These are phyloP conservation scores for Machimus atricapillus DNA, from an alignment of 2,888 invertebrate genomes.

Conservation along the genomic window DNA sequence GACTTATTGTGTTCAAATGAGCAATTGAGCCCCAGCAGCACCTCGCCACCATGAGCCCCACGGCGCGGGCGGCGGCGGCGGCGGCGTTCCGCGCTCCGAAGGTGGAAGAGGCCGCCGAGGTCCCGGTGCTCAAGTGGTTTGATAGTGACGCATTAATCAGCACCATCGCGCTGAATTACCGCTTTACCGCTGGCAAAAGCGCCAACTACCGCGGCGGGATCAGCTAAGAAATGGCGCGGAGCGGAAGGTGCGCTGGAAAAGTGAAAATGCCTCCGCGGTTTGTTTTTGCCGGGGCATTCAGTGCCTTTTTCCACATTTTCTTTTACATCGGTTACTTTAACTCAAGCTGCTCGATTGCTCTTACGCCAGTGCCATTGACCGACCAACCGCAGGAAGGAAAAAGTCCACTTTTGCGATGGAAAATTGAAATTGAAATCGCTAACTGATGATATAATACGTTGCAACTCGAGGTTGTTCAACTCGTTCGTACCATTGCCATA, in stretches of 20 bases:
- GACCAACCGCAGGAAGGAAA: constrained; percentile 37
- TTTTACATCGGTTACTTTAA: constrained; percentile 11
- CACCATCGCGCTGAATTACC: constrained; percentile 29
- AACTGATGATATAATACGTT: constrained; percentile 22
- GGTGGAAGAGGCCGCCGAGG: neutral
- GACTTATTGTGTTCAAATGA: constrained; percentile 33
- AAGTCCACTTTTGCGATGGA: neutral
- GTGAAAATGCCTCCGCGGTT: constrained; percentile 26
- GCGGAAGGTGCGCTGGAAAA: constrained; percentile 21
- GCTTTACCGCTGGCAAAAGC: constrained; percentile 35
- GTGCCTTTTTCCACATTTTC: constrained; percentile 15
- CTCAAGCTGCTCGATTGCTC: neutral
- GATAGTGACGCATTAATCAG: constrained; percentile 35
- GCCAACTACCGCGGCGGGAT: neutral
- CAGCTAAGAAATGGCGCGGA: neutral
- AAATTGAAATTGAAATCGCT: constrained; percentile 26
- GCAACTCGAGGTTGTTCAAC: neutral
- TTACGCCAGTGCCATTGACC: constrained; percentile 36
- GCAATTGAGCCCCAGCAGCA: neutral
- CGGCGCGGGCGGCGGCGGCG: neutral
- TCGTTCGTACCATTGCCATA: neutral
- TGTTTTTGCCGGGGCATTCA: neutral
- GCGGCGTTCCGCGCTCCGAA: neutral
- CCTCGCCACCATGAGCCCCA: neutral
- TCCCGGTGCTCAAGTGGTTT: constrained; percentile 11